Base-by-base conservation (phyloP, 2,797 vertebrate species). In the Enteromius fasciolatus region DNA sequence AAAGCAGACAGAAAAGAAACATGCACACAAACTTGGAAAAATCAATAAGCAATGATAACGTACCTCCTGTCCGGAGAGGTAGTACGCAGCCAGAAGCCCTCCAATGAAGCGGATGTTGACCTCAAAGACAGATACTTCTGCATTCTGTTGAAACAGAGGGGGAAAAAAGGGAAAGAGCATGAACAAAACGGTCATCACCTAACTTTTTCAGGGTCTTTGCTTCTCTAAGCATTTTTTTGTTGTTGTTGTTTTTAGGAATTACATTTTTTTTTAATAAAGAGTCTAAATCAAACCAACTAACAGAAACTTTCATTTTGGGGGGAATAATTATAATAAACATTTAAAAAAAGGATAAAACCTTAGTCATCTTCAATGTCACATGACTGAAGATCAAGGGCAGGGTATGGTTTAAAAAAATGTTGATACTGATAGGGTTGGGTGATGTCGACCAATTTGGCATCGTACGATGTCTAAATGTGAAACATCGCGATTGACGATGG, bases 21-120 rank as follows among this genome's bases (percentile, higher is more conserved):
- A 57, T 57, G 20, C 20, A 68, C 70, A 77, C 12, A 83, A 9
- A 41, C 33, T 52, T 15, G 61, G 5, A 85, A 61, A 88, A 86
- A 54, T 25, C 3, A 57, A 3, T 1, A 64, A 86, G 64, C 50
- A 36, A 59, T 39, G 41, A 68, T 20, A 20, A 86, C 94, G 95
- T 91, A 98, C 98, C 96, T 99, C 97, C 87, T 99, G 97, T 92
- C 97, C 98, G 59, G 98, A 99, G 85, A 99, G 96, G 90, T 99
- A 99, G 89, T 97, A 98, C 0, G 98, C 96, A 36, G 98, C 96
- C 86, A 99, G 93, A 36, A 99, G 94, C 84, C 98, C 98, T 5
- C 98, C 98, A 39, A 99, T 99, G 92, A 99, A 99, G 20, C 98
- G 96, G 86, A 99, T 99, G 90, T 99, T 99, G 92, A 99, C 98